Conservation (phyloP, 2,113 vertebrate species). For the Antechinus stuartii region DNA sequence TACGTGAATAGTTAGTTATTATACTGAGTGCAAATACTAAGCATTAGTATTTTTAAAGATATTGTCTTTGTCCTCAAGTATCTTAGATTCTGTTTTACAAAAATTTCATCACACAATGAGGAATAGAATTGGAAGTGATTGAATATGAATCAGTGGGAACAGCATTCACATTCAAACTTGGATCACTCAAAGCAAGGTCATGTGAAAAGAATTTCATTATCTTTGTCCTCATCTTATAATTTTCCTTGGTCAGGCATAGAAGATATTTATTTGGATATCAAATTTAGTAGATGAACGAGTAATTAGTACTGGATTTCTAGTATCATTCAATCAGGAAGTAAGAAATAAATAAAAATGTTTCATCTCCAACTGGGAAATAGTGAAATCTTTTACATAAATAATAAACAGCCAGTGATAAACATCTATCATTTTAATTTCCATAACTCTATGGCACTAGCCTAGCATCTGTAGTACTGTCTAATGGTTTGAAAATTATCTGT, state of each 20-base stretch:
- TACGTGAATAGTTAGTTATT: no score
- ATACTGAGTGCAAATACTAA: no score
- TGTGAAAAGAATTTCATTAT: not conserved
- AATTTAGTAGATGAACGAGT: slow-evolving; percentile 7
- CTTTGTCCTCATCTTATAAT: not conserved
- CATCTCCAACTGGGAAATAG: slow-evolving; percentile 20
- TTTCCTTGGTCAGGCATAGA: slow-evolving; percentile 31
- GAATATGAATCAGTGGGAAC: not conserved
- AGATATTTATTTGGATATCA: slow-evolving; percentile 39
- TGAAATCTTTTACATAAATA: not conserved
- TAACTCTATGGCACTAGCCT: not conserved
- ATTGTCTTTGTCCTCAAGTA: not conserved
- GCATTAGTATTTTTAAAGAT: not conserved
- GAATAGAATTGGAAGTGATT: not conserved
- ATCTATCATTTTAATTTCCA: not conserved
- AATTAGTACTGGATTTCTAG: not conserved
- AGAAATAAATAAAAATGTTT: slow-evolving; percentile 23
- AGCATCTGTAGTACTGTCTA: slow-evolving; percentile 12
- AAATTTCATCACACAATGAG: not conserved
- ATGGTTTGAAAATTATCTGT: not conserved
- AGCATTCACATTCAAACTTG: not conserved
- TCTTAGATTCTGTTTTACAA: not conserved
- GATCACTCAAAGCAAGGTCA: not conserved
- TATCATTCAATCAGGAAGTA: slow-evolving; percentile 14
- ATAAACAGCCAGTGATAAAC: slow-evolving; percentile 39